These are phyloP conservation scores for Drosophila macrothrix DNA, from an alignment of 2,888 invertebrate genomes.

Conservation along the genomic window DNA sequence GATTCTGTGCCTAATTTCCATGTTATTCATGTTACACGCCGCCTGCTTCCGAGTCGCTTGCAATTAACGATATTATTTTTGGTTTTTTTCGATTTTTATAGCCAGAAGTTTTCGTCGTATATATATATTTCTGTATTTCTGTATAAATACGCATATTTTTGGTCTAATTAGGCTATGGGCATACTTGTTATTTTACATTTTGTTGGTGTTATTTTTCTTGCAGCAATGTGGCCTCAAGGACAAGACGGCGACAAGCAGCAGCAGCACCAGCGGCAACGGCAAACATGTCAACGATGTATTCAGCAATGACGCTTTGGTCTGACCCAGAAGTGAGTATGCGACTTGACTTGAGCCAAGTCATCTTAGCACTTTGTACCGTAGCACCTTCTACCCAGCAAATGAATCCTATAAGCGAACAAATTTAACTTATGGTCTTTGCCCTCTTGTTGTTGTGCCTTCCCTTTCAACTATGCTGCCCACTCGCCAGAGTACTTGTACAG, in stretches of 20 bases:
- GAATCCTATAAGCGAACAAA: constrained; percentile 17
- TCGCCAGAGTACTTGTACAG: constrained; percentile 70
- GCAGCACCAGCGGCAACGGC: constrained; percentile 54
- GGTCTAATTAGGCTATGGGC: constrained; percentile 32
- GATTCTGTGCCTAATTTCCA: constrained; percentile 52
- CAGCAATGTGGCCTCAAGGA: constrained; percentile 84
- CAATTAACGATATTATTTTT: constrained; percentile 65
- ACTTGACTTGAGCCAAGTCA: constrained; percentile 14
- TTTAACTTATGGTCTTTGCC: constrained; percentile 47
- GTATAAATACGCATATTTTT: constrained; percentile 3
- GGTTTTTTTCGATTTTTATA: constrained; percentile 22
- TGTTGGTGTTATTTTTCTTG: constrained; percentile 16
- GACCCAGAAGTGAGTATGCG: constrained; percentile 83
- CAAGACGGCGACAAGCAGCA: constrained; percentile 63
- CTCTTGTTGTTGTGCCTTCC: constrained; percentile 31
- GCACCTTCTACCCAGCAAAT: constrained; percentile 8
- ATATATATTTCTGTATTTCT: neutral
- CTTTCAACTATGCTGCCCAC: constrained; percentile 38
- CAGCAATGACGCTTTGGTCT: constrained; percentile 84
- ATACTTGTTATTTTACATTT: neutral
- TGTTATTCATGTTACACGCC: constrained; percentile 43
- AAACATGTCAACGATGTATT: constrained; percentile 85
- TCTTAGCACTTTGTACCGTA: neutral
- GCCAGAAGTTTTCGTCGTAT: neutral
- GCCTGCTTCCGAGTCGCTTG: constrained; percentile 30